These are phyloP conservation scores for Sus scrofa DNA, from an alignment of 2,113 vertebrate species.

Conservation along the genomic window T2T-Sscrofa CM000817.6:8934501-8935000, in stretches of 20 bases:
- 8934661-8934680: not conserved
- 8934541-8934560: no score
- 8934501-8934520: not conserved
- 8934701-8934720: not conserved
- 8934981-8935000: not conserved
- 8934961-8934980: not conserved
- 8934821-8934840: not conserved
- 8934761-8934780: not conserved
- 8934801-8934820: not conserved
- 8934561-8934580: not conserved
- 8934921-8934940: not conserved
- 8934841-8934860: not conserved
- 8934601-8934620: not conserved
- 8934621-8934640: not conserved
- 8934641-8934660: not conserved
- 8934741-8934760: not conserved
- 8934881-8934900: not conserved
- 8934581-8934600: not conserved
- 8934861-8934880: not conserved
- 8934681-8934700: not conserved
- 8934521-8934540: not conserved
- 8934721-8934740: accelerated
- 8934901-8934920: not conserved
- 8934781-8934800: not conserved
- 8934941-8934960: not conserved